Percentiles rank a stretch among this genome's conserved stretches.
Conservation (phyloP, 2,888 invertebrate genomes). For the Dryocosmus kuriphilus region DNA sequence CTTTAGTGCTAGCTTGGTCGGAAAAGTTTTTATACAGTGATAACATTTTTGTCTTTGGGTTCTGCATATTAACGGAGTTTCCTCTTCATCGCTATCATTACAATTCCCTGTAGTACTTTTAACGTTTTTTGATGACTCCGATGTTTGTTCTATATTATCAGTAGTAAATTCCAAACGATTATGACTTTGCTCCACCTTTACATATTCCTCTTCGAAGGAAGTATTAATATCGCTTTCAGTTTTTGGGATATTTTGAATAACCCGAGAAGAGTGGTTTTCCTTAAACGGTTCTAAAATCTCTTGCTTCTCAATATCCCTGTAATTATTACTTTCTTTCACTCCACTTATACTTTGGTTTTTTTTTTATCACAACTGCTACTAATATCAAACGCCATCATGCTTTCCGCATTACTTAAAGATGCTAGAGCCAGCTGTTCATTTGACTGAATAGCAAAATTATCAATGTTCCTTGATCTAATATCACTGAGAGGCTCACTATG, state of each 20-base stretch:
- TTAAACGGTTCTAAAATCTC: not conserved
- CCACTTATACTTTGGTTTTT: not conserved
- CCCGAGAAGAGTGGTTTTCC: not conserved
- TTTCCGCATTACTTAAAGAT: conserved; percentile 1
- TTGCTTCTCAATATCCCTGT: not conserved
- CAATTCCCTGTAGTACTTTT: conserved; percentile 40
- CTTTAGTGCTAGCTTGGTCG: conserved; percentile 62
- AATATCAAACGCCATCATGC: conserved; percentile 11
- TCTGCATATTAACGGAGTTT: conserved; percentile 67
- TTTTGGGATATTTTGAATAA: not conserved
- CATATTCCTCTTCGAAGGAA: not conserved
- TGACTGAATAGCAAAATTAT: not conserved
- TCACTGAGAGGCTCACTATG: conserved; percentile 2
- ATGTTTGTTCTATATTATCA: conserved; percentile 36
- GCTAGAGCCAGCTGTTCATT: conserved; percentile 5
- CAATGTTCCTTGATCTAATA: conserved; percentile 12
- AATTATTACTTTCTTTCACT: conserved; percentile 9
- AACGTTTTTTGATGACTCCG: conserved; percentile 12
- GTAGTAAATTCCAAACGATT: not conserved
- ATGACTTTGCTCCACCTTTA: conserved; percentile 3
- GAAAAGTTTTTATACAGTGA: conserved; percentile 68
- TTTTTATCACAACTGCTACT: not conserved
- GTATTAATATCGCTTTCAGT: not conserved
- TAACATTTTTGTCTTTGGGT: conserved; percentile 66
- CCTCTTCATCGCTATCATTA: conserved; percentile 64